Base-by-base conservation (phyloP, 2,888 invertebrate species). In the Gymnoscelis rufifasciata region DNA sequence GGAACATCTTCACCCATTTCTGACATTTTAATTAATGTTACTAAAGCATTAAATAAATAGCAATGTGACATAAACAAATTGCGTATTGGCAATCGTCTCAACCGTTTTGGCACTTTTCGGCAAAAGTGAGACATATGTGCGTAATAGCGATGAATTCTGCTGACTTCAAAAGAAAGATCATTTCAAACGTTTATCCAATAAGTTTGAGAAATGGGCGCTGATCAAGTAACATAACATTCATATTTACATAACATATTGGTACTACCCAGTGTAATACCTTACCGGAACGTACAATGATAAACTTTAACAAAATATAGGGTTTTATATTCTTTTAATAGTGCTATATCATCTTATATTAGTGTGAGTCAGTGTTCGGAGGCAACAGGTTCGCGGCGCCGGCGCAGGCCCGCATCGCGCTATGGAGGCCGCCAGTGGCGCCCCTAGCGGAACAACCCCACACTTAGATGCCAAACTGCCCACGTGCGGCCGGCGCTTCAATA, bases 241-340 rank as follows among this genome's bases (percentile, higher is more conserved):
- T 51, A 54, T 51, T 54, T 60, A 54, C 59, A 56, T 51, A 57
- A 59, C 62, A 60, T 60, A 58, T 63, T 61, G 78, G 76, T 73
- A 75, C 72, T 68, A 71, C 77, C 74, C 77, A 74, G 76, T 78
- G 65, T 54, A 68, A 64, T 74, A 75, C 74, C 78, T 80, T 76
- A 78, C 59, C 71, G 75, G 75, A 58, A 81, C 76, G 78, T 74
- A 77, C 80, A 79, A 74, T 69, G 70, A 78, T 75, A 83, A 86
- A 80, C 83, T 81, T 72, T 86, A 87, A 88, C 84, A 88, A 88
- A 88, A 88, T 88, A 88, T 86, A 87, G 78, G 81, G 76, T 72
- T 76, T 74, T 66, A 64, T 64, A 72, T 74, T 76, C 78, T 70
- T 82, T 75, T 75, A 71, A 75, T 75, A 81, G 74, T 78, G 81